Conservation (phyloP, 2,113 vertebrate species). For the Calypte anna region DNA sequence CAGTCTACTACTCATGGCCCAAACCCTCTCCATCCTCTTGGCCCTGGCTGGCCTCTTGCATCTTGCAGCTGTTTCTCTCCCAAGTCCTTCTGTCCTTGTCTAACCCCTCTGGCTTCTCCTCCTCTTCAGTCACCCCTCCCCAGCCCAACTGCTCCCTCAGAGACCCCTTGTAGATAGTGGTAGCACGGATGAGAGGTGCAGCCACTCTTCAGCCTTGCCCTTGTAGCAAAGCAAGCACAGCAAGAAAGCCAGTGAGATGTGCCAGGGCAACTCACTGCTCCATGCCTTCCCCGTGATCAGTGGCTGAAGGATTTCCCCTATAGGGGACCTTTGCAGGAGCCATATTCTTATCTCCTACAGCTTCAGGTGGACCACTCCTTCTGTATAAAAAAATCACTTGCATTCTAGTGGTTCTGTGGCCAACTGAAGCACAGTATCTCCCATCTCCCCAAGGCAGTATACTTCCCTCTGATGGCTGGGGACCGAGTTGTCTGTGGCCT, state of each 20-base stretch:
- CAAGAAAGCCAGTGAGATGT: fast-evolving
- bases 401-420: background rate
- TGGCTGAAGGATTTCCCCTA: background rate
- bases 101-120: background rate
- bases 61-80: background rate
- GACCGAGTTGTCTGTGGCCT: fast-evolving
- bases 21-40: background rate
- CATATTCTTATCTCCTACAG: background rate
- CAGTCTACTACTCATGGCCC: fast-evolving
- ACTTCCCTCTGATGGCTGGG: background rate
- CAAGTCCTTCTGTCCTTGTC: background rate
- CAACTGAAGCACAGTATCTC: fast-evolving
- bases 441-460: background rate
- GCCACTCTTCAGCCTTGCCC: background rate
- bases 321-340: background rate
- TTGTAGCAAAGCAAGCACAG: background rate
- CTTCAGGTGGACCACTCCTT: background rate
- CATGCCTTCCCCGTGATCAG: fast-evolving
- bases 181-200: fast-evolving
- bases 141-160: background rate
- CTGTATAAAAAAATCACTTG: background rate
- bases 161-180: background rate
- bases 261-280: background rate
- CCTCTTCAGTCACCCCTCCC: background rate
- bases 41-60: background rate